A percentile compares a stretch with the other conserved stretches of the same genome.
phyloP scores from a whole-genome alignment of 2,888 invertebrate genomes.

The Drosophila meridiana region DNA sequence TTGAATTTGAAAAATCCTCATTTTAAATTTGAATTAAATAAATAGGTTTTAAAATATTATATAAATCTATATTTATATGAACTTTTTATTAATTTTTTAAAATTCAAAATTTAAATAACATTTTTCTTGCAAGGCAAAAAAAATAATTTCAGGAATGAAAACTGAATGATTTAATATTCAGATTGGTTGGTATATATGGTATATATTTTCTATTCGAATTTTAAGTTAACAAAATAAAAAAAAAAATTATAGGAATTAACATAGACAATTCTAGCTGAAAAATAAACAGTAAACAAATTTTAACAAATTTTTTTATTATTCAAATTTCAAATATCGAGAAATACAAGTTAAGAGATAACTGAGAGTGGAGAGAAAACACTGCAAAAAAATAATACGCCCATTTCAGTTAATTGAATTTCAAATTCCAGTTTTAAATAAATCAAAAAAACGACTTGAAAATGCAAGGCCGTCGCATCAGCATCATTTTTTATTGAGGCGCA shows the following conservation, averaged over 20 bases:
- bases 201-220: too few relatives aligned
- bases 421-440: constrained; percentile 19
- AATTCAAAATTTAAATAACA: too few relatives aligned
- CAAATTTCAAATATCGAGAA: not conserved
- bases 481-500: constrained; percentile 7
- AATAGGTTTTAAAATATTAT: too few relatives aligned
- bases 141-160: too few relatives aligned
- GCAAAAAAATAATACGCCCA: not conserved
- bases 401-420: not conserved
- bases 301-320: not conserved
- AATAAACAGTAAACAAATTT: not conserved
- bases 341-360: not conserved
- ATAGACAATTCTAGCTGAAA: not conserved
- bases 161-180: too few relatives aligned
- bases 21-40: too few relatives aligned
- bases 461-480: constrained; percentile 28
- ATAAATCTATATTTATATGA: too few relatives aligned
- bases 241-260: not conserved
- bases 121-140: too few relatives aligned
- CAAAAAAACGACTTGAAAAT: not conserved
- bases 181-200: too few relatives aligned
- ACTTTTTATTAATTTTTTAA: too few relatives aligned
- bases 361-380: not conserved
- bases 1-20: too few relatives aligned
- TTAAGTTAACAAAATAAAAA: too few relatives aligned